A percentile compares a stretch with the other conserved stretches of the same genome.
These are phyloP conservation scores for Drosophila virilis DNA, from an alignment of 1,140 invertebrate genomes.

Conservation along the genomic window DNA sequence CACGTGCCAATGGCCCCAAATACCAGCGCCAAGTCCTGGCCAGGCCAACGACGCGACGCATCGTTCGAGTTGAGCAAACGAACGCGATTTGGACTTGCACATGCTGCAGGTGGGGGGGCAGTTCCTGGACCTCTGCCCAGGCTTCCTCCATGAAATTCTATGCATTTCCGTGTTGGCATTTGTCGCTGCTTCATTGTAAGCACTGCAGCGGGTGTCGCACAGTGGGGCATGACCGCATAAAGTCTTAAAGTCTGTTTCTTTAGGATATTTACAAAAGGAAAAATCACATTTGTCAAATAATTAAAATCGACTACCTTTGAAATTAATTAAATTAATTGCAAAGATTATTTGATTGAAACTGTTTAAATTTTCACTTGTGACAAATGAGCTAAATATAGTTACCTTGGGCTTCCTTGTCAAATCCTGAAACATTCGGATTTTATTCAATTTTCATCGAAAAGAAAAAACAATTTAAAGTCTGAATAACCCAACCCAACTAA, in stretches of 20 bases:
- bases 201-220: constrained; percentile 24
- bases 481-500: too few relatives aligned
- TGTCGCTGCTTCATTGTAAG: constrained; percentile 72
- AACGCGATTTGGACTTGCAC: constrained; percentile 12
- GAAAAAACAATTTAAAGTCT: too few relatives aligned
- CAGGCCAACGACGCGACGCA: constrained; percentile 25
- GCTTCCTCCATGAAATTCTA: constrained; percentile 68
- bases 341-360: too few relatives aligned
- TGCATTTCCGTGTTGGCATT: constrained; percentile 81
- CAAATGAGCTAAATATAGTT: background rate
- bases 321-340: too few relatives aligned
- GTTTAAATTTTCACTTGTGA: too few relatives aligned
- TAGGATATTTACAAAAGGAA: too few relatives aligned
- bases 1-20: constrained; percentile 63
- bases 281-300: too few relatives aligned
- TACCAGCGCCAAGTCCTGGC: constrained; percentile 14
- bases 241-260: background rate
- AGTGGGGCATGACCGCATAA: constrained; percentile 8
- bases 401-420: background rate
- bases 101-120: background rate
- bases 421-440: background rate
- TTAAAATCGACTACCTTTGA: too few relatives aligned
- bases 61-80: constrained; percentile 28
- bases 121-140: constrained; percentile 21
- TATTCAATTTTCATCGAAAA: background rate